A percentile compares a stretch with the other conserved stretches of the same genome.
phyloP scores from a whole-genome alignment of 2,797 vertebrate species.

The Tenualosa ilisha region DNA sequence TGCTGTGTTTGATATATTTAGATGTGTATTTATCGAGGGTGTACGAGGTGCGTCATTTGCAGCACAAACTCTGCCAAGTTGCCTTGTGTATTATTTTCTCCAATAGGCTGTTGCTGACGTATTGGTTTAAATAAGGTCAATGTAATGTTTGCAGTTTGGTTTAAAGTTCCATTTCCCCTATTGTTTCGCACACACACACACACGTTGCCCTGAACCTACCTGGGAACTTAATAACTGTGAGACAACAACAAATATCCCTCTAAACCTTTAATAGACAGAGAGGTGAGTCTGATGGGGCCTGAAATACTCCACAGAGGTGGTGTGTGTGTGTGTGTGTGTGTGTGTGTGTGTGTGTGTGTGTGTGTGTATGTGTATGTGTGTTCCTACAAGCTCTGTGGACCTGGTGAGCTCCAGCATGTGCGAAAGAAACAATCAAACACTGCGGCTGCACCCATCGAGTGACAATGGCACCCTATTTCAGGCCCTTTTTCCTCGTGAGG shows the following conservation, averaged over 20 bases:
- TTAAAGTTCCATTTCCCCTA: background rate
- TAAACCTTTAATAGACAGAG: background rate
- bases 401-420: background rate
- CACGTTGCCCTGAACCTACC: background rate
- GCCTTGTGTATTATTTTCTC: background rate
- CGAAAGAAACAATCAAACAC: slow-evolving; percentile 4
- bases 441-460: background rate
- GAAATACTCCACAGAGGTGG: background rate
- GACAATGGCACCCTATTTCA: background rate
- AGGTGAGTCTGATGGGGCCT: background rate
- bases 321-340: background rate
- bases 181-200: background rate
- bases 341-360: too few species aligned
- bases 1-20: background rate
- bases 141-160: background rate
- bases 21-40: background rate
- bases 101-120: background rate
- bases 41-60: slow-evolving; percentile 13
- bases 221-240: background rate
- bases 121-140: background rate
- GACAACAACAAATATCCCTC: background rate
- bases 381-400: background rate
- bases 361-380: too few species aligned
- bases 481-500: background rate
- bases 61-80: background rate